Conservation (phyloP, 2,113 vertebrate species). For the Spilogale gracilis region DNA sequence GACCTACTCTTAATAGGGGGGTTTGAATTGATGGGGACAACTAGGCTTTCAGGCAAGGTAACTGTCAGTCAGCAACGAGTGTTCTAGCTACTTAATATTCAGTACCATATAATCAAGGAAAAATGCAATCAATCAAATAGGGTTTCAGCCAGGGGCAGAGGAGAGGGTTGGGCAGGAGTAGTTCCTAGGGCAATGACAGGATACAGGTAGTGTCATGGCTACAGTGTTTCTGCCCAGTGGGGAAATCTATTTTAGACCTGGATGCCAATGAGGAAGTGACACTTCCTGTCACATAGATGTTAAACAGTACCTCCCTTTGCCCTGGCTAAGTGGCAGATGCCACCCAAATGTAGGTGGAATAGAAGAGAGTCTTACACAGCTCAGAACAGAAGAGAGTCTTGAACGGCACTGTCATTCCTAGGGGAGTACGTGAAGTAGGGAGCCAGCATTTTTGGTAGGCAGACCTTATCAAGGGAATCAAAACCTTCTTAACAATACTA, state of each 20-base stretch:
- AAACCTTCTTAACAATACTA: neutral
- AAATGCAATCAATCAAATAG: neutral
- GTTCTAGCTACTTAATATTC: conserved; percentile 51
- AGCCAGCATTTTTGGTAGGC: neutral
- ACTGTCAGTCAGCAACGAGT: conserved; percentile 48
- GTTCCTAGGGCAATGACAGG: neutral
- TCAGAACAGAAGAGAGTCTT: neutral
- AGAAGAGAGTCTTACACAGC: neutral
- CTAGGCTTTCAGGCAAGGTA: conserved; percentile 9
- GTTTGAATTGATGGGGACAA: conserved; percentile 20
- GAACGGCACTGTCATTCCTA: neutral
- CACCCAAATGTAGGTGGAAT: neutral
- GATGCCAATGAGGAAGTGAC: conserved; percentile 54
- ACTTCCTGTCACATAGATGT: neutral
- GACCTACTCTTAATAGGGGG: conserved; percentile 41
- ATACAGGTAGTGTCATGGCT: neutral
- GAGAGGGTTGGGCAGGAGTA: neutral
- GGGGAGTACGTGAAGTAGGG: neutral
- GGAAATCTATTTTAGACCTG: conserved; percentile 51
- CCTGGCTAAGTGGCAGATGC: neutral
- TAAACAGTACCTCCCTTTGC: neutral
- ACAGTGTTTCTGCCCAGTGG: neutral
- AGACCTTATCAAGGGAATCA: neutral
- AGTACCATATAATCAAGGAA: neutral
- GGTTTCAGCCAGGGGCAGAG: neutral